Base-by-base conservation (phyloP, 2,888 invertebrate genomes). In the Trissonchulus latispiculum region DNA sequence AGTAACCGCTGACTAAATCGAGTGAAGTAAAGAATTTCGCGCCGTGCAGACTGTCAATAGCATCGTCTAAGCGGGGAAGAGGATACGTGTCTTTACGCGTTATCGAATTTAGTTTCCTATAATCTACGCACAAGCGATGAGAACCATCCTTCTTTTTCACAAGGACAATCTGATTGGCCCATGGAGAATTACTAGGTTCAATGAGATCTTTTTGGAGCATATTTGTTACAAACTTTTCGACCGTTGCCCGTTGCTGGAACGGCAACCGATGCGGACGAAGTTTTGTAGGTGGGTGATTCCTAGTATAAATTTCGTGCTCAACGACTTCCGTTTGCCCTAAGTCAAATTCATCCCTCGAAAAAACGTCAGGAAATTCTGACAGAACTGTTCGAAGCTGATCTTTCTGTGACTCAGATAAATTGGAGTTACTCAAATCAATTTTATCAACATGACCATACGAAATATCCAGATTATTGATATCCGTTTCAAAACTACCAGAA, bases 91-190 rank as follows among this genome's bases (percentile, higher is more conserved):
- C 77, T 23, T 67, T 64, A 35, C 66, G 69, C 15, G 76, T 75
- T 1, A 76, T 73, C 8, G 8, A 35, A 73, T 78, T 78, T 1
- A 79, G 61, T 3, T 72, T 23, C 32, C 78, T 33, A 70, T 77
- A 79, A 70, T 78, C 77, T 18, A 77, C 73, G 64, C 78, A 78
- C 8, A 76, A 77, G 70, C 74, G 75, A 68, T 29, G 75, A n/a
- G 70, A 70, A 33, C 75, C 77, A 71, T 78, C 76, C 72, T 80
- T 81, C 76, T 82, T 83, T 31, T 76, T 77, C 0, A 81, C 81
- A 1, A 83, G 68, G 3, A 82, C 80, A 2, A 82, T 76, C 0
- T 81, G 82, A 0, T 79, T 76, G 8, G 79, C 76, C 80, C 80
- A 84, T 0, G 82, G 81, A 37, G 78, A 79, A 1, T 72, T 74